These are phyloP conservation scores for Triplophysa yarkandensis DNA, from an alignment of 2,797 vertebrate species.

Conservation along the genomic window DNA sequence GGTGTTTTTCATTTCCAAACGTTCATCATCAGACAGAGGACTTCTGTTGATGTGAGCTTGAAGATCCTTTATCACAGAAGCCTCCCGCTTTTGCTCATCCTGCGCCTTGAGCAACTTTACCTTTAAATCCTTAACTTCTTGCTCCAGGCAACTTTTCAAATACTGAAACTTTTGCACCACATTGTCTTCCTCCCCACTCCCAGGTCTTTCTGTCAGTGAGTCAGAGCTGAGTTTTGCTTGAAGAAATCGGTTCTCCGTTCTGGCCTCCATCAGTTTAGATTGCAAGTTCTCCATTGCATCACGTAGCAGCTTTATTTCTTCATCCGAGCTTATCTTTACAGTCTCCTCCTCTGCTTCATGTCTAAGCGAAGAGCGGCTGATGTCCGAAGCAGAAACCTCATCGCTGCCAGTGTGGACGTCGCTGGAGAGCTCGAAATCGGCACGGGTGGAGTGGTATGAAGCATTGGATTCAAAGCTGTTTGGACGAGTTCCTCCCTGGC, in stretches of 20 bases:
- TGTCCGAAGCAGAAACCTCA: slow-evolving; percentile 51
- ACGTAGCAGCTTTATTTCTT: slow-evolving; percentile 76
- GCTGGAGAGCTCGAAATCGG: slow-evolving; percentile 73
- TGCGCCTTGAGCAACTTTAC: slow-evolving; percentile 75
- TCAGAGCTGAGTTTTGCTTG: slow-evolving; percentile 76
- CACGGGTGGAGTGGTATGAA: slow-evolving; percentile 80
- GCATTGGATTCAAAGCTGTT: slow-evolving; percentile 78
- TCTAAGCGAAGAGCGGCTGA: slow-evolving; percentile 37
- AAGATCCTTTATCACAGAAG: slow-evolving; percentile 76
- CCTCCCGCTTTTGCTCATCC: slow-evolving; percentile 76
- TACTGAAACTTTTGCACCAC: slow-evolving; percentile 66
- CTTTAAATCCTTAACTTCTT: slow-evolving; percentile 80
- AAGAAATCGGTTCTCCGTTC: slow-evolving; percentile 76
- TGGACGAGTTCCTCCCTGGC: slow-evolving; percentile 72
- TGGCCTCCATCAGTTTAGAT: slow-evolving; percentile 78
- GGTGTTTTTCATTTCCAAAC: slow-evolving; percentile 76
- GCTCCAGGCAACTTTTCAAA: slow-evolving; percentile 64
- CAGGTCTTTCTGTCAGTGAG: slow-evolving; percentile 60
- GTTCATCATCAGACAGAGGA: slow-evolving; percentile 71
- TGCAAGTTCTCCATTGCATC: slow-evolving; percentile 80
- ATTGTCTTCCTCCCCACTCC: slow-evolving; percentile 50
- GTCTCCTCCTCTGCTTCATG: slow-evolving; percentile 41
- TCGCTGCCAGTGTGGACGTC: slow-evolving; percentile 53
- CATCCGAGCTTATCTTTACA: slow-evolving; percentile 58
- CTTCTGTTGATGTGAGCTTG: slow-evolving; percentile 77